These are phyloP conservation scores for Arge pagana DNA, from an alignment of 2,888 invertebrate species.

Conservation along the genomic window DNA sequence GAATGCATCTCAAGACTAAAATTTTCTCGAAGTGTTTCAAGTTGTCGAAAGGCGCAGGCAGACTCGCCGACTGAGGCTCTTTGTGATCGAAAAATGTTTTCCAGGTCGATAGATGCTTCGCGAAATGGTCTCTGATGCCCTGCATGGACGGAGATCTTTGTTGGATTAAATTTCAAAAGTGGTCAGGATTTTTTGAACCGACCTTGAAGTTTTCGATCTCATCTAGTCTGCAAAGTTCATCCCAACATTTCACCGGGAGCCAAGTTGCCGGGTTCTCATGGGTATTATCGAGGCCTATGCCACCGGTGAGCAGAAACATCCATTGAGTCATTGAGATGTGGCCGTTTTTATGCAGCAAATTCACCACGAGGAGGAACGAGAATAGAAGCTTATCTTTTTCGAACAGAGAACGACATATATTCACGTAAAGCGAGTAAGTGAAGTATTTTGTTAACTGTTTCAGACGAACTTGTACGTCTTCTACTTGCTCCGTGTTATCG, in stretches of 20 bases:
- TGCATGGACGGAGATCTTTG: conserved; percentile 29
- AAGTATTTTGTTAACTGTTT: conserved; percentile 78
- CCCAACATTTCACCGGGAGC: conserved; percentile 76
- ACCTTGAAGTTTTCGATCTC: conserved; percentile 62
- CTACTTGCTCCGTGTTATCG: conserved; percentile 84
- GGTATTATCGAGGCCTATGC: conserved; percentile 78
- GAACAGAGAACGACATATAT: conserved; percentile 91
- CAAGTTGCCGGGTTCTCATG: conserved; percentile 71
- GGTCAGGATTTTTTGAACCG: conserved; percentile 14
- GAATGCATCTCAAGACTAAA: conserved; percentile 77
- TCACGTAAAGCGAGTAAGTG: conserved; percentile 86
- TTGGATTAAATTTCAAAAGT: background rate
- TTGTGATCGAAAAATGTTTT: conserved; percentile 73
- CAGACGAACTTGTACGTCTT: conserved; percentile 76
- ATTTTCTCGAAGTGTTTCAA: conserved; percentile 75
- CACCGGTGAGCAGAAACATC: conserved; percentile 87
- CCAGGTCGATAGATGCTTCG: conserved; percentile 67
- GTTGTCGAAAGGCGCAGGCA: conserved; percentile 76
- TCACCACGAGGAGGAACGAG: conserved; percentile 75
- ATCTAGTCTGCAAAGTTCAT: conserved; percentile 72
- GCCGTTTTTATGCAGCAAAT: conserved; percentile 66
- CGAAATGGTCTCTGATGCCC: conserved; percentile 72
- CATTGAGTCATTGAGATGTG: conserved; percentile 70
- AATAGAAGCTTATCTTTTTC: conserved; percentile 95
- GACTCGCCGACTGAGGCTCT: conserved; percentile 71